Percentiles rank a stretch among this genome's conserved stretches.
Evolutionary conservation across 2,797 vertebrate genomes (phyloP).

Genomic region (Manis javanica): DNA sequence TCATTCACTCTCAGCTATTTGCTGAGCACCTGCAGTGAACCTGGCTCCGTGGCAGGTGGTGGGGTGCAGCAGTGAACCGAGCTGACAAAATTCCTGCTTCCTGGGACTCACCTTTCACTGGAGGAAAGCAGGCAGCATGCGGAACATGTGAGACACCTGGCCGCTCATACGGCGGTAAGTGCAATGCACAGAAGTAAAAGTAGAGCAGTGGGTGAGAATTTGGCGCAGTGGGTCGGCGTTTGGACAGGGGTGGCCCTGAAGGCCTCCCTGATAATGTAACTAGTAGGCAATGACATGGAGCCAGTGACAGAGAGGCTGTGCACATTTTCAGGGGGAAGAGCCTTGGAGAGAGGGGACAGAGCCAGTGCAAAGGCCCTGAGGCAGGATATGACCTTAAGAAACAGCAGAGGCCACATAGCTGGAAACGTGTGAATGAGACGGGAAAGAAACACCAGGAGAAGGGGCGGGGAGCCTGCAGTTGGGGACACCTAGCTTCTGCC

Average conservation of each 20-base stretch:
- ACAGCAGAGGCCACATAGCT: background rate
- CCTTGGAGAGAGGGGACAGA: background rate
- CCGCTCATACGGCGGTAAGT: background rate
- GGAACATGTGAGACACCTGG: background rate
- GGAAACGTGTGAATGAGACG: background rate
- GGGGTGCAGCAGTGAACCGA: background rate
- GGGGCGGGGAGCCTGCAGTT: background rate
- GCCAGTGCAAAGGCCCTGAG: background rate
- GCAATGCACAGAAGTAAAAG: background rate
- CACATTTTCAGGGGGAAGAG: background rate
- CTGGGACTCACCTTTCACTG: fast-evolving
- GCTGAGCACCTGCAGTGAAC: fast-evolving
- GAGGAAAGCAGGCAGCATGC: background rate
- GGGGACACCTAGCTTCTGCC: background rate
- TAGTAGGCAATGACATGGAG: background rate
- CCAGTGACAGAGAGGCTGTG: no score
- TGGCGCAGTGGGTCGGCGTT: fast-evolving
- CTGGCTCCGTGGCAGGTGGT: fast-evolving
- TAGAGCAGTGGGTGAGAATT: no score
- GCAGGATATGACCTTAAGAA: background rate
- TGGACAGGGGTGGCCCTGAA: background rate
- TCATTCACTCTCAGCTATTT: background rate
- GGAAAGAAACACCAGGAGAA: background rate
- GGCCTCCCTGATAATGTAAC: background rate
- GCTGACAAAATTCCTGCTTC: no score